Evolutionary conservation across 2,888 invertebrate species (phyloP).

Genomic region (Pseudeuparius sepicola): DNA sequence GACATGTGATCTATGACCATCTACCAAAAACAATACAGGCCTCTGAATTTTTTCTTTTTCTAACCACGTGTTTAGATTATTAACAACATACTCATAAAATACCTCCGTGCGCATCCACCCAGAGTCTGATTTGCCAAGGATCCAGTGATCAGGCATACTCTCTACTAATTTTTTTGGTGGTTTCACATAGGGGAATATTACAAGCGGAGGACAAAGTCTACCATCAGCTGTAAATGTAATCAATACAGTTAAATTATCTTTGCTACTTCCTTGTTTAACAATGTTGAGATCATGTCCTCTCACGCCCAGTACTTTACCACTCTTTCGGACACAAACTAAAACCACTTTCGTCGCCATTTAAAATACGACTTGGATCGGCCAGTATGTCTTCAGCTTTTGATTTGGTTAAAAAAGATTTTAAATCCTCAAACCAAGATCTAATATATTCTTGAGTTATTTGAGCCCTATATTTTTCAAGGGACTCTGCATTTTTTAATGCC

Average conservation of each 20-base stretch:
- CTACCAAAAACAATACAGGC: too few species aligned
- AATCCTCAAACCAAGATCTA: constrained; percentile 3
- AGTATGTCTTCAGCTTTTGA: constrained; percentile 5
- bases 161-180: too few species aligned
- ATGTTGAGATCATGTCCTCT: constrained; percentile 1
- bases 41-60: constrained; percentile 3
- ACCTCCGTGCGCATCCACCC: neutral
- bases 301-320: constrained; percentile 15
- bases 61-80: constrained; percentile 1
- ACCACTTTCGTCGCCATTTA: constrained; percentile 31
- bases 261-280: constrained; percentile 2
- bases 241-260: constrained; percentile 1
- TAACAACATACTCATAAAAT: constrained; percentile 1
- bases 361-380: constrained; percentile 23
- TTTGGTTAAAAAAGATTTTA: neutral
- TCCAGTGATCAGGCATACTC: too few species aligned
- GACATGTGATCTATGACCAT: too few species aligned
- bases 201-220: constrained; percentile 1
- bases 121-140: neutral
- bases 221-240: constrained; percentile 3
- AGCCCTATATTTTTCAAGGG: constrained; percentile 7
- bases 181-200: too few species aligned
- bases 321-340: constrained; percentile 28
- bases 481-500: constrained; percentile 4
- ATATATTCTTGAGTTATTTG: constrained; percentile 3